Base-by-base conservation (phyloP, 2,797 vertebrate genomes). In the Iguana delicatissima region DNA sequence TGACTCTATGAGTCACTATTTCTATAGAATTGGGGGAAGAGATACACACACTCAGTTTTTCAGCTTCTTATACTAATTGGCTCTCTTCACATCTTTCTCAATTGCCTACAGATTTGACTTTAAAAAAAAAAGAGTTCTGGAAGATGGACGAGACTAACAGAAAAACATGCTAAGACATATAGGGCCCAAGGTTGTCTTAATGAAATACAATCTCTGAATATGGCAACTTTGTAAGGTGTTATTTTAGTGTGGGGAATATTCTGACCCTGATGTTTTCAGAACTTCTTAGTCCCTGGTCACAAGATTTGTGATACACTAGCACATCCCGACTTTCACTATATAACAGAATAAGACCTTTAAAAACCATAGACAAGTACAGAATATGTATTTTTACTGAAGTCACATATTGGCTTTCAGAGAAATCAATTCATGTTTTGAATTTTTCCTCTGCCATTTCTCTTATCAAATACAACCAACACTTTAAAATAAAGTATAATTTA, bases 401-500 rank as follows among this genome's bases (percentile, higher is more conserved):
- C 77, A 90, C 79, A 14, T 86, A 88, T 89, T 91, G 92, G 90
- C 81, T 87, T 72, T 84, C 73, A 89, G 46, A 50, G 62, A 13
- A 67, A 74, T 89, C 85, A 86, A 93, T 92, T 80, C 92, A 7
- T 50, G 79, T 80, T 69, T 52, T 79, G 14, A 38, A 22, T 6
- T 55, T 38, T 69, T 52, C 16, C 10, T 81, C 89, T 38, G 64
- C 24, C 9, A 29, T 8, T 22, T 83, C 86, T 76, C 77, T 84
- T 87, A 88, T 92, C 73, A 81, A 32, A 29, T 76, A 26, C 59
- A 79, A 88, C 93, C 88, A 91, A 76, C n/a, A 80, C 26, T 1
- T 85, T 57, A 89, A 92, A 93, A 94, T 93, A 46, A 81, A 90
- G 93, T 95, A 95, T 94, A 95, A 85, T 92, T 86, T 94, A 89